A percentile compares a stretch with the other conserved stretches of the same genome.
Evolutionary conservation across 2,888 invertebrate genomes (phyloP).

Genomic region (Campopleginae sp.): DNA sequence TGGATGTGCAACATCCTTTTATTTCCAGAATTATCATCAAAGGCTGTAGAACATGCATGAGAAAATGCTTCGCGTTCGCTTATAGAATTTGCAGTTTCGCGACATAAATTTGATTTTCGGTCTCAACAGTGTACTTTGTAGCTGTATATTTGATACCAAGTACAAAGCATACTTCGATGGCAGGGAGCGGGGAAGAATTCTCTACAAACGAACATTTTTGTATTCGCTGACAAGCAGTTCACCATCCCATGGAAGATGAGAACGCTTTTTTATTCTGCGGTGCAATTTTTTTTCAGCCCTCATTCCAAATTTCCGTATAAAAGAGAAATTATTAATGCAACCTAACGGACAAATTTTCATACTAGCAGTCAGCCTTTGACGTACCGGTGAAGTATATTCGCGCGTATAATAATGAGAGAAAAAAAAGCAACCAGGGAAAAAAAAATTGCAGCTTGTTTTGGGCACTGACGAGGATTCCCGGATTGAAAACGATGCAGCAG

Average conservation of each 20-base stretch:
- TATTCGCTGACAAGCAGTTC: constrained; percentile 16
- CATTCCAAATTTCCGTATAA: constrained; percentile 20
- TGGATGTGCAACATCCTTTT: constrained; percentile 23
- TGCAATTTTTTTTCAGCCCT: constrained; percentile 14
- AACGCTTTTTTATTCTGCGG: constrained; percentile 7
- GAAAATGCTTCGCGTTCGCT: neutral
- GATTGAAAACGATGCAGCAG: neutral
- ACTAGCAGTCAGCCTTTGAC: neutral
- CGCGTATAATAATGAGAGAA: neutral
- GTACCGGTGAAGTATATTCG: neutral
- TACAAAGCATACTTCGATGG: constrained; percentile 10
- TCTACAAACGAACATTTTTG: constrained; percentile 21
- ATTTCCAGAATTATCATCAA: constrained; percentile 27
- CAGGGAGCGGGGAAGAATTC: neutral
- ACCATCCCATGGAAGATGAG: neutral
- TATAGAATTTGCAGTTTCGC: constrained; percentile 22
- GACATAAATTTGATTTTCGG: constrained; percentile 42
- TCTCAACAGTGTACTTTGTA: constrained; percentile 3
- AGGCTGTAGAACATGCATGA: neutral
- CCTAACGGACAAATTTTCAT: neutral
- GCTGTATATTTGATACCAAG: constrained; percentile 3
- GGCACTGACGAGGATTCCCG: neutral
- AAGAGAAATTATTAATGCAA: constrained; percentile 10
- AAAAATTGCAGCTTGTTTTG: neutral
- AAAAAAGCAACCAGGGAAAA: neutral